Evolutionary conservation across 2,888 invertebrate species (phyloP).

Genomic region (Eurois occulta): DNA sequence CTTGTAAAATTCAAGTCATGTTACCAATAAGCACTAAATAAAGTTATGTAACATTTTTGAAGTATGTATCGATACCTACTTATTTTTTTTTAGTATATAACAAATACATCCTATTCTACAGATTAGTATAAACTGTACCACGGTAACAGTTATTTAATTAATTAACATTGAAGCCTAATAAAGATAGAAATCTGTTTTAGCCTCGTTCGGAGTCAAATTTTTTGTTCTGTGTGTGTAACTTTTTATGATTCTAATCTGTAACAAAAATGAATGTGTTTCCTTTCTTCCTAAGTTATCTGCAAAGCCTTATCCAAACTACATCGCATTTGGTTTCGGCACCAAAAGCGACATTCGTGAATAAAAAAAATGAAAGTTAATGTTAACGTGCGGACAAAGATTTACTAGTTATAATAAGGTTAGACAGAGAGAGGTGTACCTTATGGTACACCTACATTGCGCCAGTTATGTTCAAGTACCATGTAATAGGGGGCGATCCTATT

Average conservation of each 20-base stretch:
- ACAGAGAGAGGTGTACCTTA: too few relatives aligned
- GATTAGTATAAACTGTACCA: not conserved
- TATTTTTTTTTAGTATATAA: not conserved
- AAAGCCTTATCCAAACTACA: slow-evolving; percentile 4
- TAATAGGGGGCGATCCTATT: too few relatives aligned
- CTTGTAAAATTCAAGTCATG: too few relatives aligned
- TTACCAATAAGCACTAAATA: too few relatives aligned
- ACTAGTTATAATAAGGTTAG: not conserved
- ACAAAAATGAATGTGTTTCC: not conserved
- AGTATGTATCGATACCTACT: not conserved
- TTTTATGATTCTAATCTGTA: not conserved
- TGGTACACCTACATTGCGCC: too few relatives aligned
- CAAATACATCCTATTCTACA: not conserved
- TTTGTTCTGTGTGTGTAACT: not conserved
- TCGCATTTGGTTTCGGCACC: not conserved
- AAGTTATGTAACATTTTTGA: too few relatives aligned
- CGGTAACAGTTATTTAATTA: not conserved
- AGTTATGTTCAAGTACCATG: too few relatives aligned
- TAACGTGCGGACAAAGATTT: not conserved
- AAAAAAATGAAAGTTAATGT: not conserved
- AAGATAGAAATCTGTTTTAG: not conserved
- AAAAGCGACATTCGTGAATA: not conserved
- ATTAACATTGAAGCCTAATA: not conserved
- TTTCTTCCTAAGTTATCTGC: not conserved
- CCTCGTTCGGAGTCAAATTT: not conserved